Evolutionary conservation across 2,797 vertebrate species (phyloP).

Genomic region (Sebastes nivosus): DNA sequence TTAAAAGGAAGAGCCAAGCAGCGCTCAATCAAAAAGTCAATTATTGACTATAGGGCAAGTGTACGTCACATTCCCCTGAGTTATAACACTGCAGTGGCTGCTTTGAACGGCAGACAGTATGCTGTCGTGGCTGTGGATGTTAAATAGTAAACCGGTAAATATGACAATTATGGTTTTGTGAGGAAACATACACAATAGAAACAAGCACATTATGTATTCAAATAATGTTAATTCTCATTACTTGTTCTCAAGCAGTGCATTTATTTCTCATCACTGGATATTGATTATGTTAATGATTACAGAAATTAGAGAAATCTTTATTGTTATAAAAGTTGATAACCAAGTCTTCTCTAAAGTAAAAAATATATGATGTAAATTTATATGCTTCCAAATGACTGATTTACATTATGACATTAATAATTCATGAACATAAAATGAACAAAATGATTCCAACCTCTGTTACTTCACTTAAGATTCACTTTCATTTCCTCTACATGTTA

Average conservation of each 20-base stretch:
- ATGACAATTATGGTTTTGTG: not conserved
- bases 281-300: not conserved
- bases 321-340: not conserved
- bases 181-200: not conserved
- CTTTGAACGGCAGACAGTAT: not conserved
- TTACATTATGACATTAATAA: not conserved
- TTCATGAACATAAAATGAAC: conserved; percentile 1
- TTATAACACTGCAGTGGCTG: conserved; percentile 31
- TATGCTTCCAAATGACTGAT: not conserved
- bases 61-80: conserved; percentile 42
- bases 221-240: not conserved
- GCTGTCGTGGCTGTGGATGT: not conserved
- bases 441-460: not conserved
- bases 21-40: conserved; percentile 54
- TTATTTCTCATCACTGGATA: not conserved
- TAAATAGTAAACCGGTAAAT: not conserved
- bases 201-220: not conserved
- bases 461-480: not conserved
- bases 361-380: not conserved
- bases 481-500: not conserved
- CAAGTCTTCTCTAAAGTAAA: not conserved
- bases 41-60: conserved; percentile 36
- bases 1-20: conserved; percentile 71
- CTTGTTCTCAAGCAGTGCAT: not conserved
- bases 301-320: not conserved